A percentile compares a stretch with the other conserved stretches of the same genome.
Evolutionary conservation across 2,797 vertebrate species (phyloP).

Genomic region (Hoplostethus atlanticus): DNA sequence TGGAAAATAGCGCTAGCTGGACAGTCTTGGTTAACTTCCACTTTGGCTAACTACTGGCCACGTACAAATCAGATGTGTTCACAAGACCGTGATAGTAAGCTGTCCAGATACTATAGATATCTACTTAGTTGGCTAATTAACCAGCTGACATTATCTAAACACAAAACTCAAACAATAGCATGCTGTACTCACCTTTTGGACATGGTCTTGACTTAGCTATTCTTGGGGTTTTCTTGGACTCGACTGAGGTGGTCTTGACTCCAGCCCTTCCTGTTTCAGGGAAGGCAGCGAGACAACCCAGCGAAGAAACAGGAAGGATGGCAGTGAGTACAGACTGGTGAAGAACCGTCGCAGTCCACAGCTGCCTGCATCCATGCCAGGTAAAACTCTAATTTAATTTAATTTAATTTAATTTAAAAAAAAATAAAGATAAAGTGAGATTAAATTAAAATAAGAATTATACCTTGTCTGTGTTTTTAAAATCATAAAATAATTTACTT

Average conservation of each 20-base stretch:
- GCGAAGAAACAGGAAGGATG: constrained; percentile 91
- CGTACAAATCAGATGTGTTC: no score
- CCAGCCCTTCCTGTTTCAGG: constrained; percentile 73
- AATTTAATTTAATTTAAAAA: no score
- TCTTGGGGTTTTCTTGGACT: neutral
- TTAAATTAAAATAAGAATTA: neutral
- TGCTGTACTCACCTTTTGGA: neutral
- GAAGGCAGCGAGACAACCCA: constrained; percentile 87
- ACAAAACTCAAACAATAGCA: neutral
- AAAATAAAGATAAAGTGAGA: neutral
- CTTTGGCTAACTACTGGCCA: no score
- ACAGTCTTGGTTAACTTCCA: no score
- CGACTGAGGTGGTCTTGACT: neutral
- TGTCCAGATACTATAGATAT: no score
- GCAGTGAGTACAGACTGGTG: constrained; percentile 93
- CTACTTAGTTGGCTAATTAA: no score
- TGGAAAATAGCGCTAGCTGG: no score
- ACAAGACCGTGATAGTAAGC: no score
- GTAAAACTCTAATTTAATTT: constrained; percentile 68
- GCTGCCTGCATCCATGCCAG: constrained; percentile 88
- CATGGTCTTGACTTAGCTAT: no score
- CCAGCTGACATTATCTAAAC: no score
- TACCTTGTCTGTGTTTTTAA: no score
- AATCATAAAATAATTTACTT: no score
- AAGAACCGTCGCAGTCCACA: constrained; percentile 90